Evolutionary conservation across 2,888 invertebrate species (phyloP).

Genomic region (Hermaeophaga mercurialis): DNA sequence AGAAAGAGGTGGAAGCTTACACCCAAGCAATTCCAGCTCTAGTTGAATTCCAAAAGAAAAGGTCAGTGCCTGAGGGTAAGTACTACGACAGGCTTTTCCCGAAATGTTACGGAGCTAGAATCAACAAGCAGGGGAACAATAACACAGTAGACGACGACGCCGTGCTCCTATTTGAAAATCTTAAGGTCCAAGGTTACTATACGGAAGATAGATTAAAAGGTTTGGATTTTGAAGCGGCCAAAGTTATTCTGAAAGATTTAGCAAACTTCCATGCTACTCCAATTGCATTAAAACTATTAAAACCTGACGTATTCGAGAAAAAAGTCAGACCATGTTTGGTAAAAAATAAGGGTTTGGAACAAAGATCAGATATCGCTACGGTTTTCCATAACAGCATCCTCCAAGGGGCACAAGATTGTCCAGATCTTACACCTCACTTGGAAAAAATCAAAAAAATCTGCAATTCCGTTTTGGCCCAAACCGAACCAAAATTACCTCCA

Average conservation of each 20-base stretch:
- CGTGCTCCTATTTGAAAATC: constrained; percentile 64
- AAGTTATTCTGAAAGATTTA: constrained; percentile 58
- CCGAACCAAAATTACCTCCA: constrained; percentile 44
- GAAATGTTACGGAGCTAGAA: constrained; percentile 62
- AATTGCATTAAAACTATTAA: constrained; percentile 60
- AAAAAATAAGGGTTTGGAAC: constrained; percentile 49
- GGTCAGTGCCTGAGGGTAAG: constrained; percentile 53
- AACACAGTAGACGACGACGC: constrained; percentile 63
- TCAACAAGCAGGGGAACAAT: constrained; percentile 54
- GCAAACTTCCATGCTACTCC: constrained; percentile 65
- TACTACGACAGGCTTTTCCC: constrained; percentile 59
- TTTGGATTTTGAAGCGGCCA: constrained; percentile 60
- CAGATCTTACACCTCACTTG: constrained; percentile 45
- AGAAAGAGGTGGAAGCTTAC: constrained; percentile 64
- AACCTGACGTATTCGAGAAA: constrained; percentile 57
- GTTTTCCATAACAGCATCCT: constrained; percentile 50
- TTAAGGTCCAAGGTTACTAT: constrained; percentile 60
- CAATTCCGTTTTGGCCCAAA: constrained; percentile 40
- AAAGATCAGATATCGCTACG: constrained; percentile 47
- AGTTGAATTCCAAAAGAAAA: constrained; percentile 59
- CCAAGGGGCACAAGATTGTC: constrained; percentile 45
- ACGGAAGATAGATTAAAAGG: constrained; percentile 60
- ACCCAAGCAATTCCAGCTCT: constrained; percentile 59
- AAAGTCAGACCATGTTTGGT: constrained; percentile 55
- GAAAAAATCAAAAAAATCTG: constrained; percentile 44